Base-by-base conservation (phyloP, 1,140 invertebrate species). In the Mizuhopecten yessoensis region DNA sequence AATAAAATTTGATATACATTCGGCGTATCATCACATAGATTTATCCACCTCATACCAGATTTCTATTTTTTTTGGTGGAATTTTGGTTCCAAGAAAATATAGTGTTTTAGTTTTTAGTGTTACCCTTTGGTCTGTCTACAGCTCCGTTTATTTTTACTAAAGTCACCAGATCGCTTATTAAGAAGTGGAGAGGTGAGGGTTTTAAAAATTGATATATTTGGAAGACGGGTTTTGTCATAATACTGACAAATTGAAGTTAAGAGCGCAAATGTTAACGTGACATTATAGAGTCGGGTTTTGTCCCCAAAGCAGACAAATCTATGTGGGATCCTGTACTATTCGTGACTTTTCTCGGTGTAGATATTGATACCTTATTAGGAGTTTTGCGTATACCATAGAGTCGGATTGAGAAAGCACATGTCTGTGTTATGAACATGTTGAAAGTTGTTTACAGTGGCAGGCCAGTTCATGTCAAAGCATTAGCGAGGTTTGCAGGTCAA, bases 1-100 rank as follows among this genome's bases (percentile, higher is more conserved):
- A 36, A 57, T 90, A 13, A 90, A 90, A 33, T 92, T 90, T 75
- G 89, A 92, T 89, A 34, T 90, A 17, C 39, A 57, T 36, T 42
- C 86, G 15, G 88, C 86, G 2, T 92, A 92, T 87, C 89, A 92
- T 45, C 87, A 90, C 45, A 33, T 92, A 45, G 91, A 92, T 20
- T 87, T 89, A 29, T 45, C 34, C 88, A 23, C 88, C 75, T 20
- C 88, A 91, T 86, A 39, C 88, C 45, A 15, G 89, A 17, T 92
- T 42, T 89, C 34, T n/a, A n/a, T 92, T 23, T 89, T 89, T 92
- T 89, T 91, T 92, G 87, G 1, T 91, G 23, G 87, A 87, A 87
- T 23, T 49, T 36, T 86, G 29, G 87, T 42, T 88, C 39, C 2
- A 23, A 1, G 2, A 23, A 45, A 33, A 34, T 39, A 39, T 39